A percentile compares a stretch with the other conserved stretches of the same genome.
Conservation (phyloP, 2,797 vertebrate genomes). For the Lateolabrax maculatus region DNA sequence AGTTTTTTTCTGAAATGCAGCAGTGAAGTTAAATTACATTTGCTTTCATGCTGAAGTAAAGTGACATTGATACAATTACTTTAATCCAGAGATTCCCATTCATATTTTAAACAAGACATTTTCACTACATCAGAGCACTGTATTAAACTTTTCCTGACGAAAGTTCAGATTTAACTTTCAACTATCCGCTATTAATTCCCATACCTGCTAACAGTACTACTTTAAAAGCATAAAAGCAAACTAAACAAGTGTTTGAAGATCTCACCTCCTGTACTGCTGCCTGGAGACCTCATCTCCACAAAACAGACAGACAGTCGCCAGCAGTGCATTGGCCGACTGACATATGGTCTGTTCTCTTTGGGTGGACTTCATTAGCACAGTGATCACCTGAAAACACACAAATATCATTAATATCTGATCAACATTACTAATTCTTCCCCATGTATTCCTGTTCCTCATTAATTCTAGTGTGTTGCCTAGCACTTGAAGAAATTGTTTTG, state of each 20-base stretch:
- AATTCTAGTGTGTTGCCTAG: not conserved
- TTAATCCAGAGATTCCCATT: not conserved
- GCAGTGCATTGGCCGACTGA: conserved; percentile 72
- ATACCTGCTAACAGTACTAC: not conserved
- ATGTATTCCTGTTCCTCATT: not conserved
- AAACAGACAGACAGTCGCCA: conserved; percentile 92
- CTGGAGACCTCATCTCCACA: conserved; percentile 96
- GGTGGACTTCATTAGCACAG: conserved; percentile 88
- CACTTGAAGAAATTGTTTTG: not conserved
- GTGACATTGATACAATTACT: not conserved
- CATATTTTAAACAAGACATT: not conserved
- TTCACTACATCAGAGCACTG: conserved; percentile 3
- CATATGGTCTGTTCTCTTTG: conserved; percentile 79
- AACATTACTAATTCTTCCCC: not conserved
- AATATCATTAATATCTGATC: not conserved
- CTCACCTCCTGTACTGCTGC: conserved; percentile 93
- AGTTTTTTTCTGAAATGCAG: no score
- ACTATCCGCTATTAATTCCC: not conserved
- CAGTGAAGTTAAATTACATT: conserved; percentile 8
- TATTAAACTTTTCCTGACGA: not conserved
- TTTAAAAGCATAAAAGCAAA: not conserved
- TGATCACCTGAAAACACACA: conserved; percentile 86
- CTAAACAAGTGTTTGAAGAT: not conserved
- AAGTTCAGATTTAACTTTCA: conserved; percentile 1
- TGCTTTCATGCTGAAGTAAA: not conserved